Conservation (phyloP, 2,113 vertebrate genomes). For the Leucosticte australis region DNA sequence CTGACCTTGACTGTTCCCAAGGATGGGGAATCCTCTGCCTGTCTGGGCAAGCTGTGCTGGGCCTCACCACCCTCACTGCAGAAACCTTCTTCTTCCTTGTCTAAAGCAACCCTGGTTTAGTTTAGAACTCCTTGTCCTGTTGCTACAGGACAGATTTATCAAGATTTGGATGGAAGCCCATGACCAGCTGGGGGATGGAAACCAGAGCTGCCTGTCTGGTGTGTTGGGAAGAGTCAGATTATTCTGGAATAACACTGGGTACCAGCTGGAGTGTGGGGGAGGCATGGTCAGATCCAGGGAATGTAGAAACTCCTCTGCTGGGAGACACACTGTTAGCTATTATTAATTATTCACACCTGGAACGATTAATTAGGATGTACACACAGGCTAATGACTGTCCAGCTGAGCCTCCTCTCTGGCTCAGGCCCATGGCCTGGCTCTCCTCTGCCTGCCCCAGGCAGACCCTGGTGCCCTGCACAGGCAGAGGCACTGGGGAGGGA, state of each 20-base stretch:
- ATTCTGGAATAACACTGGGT: not conserved
- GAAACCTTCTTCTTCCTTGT: not conserved
- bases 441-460: not conserved
- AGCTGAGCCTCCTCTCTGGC: not conserved
- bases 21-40: not conserved
- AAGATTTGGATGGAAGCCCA: not conserved
- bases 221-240: not conserved
- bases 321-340: not conserved
- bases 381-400: not conserved
- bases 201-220: not conserved
- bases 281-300: not conserved
- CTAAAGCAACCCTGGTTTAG: not conserved
- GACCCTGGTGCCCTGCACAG: accelerated
- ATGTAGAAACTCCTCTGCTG: not conserved
- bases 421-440: not conserved
- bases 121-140: not conserved
- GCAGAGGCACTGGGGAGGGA: not conserved
- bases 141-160: not conserved
- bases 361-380: not conserved
- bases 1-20: not conserved
- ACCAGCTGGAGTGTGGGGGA: accelerated
- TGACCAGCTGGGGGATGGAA: not conserved
- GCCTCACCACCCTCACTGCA: too few species aligned
- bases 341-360: not conserved
- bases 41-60: not conserved